phyloP scores from a whole-genome alignment of 2,888 invertebrate species.

The Spodoptera picta region DNA sequence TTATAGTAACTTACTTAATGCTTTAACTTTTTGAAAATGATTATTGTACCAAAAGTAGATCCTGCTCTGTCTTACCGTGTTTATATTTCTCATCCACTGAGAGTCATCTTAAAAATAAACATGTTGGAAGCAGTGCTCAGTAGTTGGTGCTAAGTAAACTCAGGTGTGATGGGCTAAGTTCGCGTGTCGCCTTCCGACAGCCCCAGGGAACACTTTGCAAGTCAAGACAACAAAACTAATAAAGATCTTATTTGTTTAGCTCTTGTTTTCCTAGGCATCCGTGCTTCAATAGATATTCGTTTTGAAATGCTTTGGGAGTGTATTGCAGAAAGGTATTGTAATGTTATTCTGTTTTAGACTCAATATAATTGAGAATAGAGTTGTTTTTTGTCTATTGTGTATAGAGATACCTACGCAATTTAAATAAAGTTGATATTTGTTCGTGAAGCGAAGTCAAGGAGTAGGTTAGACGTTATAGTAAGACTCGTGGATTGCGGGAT shows the following conservation, averaged over 20 bases:
- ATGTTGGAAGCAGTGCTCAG: conserved; percentile 10
- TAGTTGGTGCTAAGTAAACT: conserved; percentile 25
- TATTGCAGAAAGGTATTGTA: conserved; percentile 1
- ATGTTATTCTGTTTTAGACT: no score
- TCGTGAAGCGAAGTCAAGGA: background rate
- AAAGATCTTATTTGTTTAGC: conserved; percentile 32
- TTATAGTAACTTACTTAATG: no score
- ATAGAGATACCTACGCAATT: no score
- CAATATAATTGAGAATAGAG: no score
- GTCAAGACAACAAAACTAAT: conserved; percentile 46
- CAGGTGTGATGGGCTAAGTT: conserved; percentile 30
- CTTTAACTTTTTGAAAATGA: no score
- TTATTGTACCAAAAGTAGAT: no score
- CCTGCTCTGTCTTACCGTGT: background rate
- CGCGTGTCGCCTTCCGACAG: conserved; percentile 26
- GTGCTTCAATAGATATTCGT: conserved; percentile 19
- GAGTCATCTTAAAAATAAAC: conserved; percentile 23
- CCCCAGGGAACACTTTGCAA: conserved; percentile 44
- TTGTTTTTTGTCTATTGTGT: no score
- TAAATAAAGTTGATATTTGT: background rate
- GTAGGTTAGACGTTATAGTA: background rate
- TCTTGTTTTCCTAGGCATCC: conserved; percentile 35
- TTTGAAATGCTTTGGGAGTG: background rate
- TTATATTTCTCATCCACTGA: conserved; percentile 3
- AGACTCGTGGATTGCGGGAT: conserved; percentile 3